These are phyloP conservation scores for Columba janthina DNA, from an alignment of 2,113 vertebrate genomes.

Conservation along the genomic window DNA sequence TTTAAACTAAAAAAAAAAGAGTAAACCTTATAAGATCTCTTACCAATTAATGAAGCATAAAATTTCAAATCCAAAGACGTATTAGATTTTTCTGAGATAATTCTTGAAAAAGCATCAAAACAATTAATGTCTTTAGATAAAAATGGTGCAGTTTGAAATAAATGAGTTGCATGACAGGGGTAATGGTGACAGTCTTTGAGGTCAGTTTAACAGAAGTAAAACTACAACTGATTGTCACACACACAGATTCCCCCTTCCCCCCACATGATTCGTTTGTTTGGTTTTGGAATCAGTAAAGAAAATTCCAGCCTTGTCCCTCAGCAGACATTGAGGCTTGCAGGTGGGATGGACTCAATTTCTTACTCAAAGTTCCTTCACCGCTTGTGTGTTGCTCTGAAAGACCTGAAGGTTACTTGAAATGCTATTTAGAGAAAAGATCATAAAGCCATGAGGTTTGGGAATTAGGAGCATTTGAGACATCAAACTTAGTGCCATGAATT, in stretches of 20 bases:
- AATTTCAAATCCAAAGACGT: background rate
- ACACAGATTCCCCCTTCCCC: no score
- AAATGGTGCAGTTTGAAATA: background rate
- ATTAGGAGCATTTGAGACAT: fast-evolving
- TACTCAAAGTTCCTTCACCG: background rate
- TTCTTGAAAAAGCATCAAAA: background rate
- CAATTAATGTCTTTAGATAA: background rate
- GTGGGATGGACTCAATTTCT: background rate
- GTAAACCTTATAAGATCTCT: background rate
- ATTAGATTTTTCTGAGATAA: background rate
- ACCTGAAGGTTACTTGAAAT: background rate
- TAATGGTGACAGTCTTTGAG: background rate
- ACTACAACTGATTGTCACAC: background rate
- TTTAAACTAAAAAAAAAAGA: background rate
- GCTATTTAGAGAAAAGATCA: background rate
- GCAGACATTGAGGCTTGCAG: background rate
- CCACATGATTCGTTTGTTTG: background rate
- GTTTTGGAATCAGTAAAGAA: background rate
- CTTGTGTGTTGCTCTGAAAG: background rate
- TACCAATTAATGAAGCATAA: background rate
- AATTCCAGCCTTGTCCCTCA: background rate
- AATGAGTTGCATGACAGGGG: background rate
- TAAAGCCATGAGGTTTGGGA: background rate
- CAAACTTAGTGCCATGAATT: background rate
- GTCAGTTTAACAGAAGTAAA: background rate